A percentile compares a stretch with the other conserved stretches of the same genome.
These are phyloP conservation scores for Glossophaga mutica DNA, from an alignment of 2,797 vertebrate genomes.

Conservation along the genomic window DNA sequence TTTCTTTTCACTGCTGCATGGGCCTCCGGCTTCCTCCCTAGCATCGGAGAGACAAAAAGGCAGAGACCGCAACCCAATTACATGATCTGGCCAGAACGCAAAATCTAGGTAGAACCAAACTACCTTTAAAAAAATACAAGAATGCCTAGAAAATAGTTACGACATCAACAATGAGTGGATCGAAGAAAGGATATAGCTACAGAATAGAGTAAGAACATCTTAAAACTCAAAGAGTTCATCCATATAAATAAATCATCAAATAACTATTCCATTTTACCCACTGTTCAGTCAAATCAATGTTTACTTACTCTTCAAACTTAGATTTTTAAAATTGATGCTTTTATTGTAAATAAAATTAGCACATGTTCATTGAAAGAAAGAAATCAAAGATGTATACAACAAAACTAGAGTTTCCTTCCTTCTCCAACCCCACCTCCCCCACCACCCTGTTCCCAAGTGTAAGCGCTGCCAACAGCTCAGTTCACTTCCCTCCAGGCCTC, in stretches of 20 bases:
- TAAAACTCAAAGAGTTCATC: not conserved
- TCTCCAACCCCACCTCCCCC: not conserved
- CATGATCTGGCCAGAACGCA: not conserved
- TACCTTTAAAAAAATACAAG: not conserved
- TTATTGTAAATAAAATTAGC: not conserved
- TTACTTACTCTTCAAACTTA: not conserved
- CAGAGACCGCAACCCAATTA: not conserved
- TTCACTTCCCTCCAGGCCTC: not conserved
- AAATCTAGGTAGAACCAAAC: not conserved
- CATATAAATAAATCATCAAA: not conserved
- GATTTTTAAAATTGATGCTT: not conserved
- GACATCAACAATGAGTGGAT: not conserved
- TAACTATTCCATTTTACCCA: not conserved
- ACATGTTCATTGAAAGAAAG: not conserved
- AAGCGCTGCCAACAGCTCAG: not conserved
- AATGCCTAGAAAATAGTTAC: not conserved
- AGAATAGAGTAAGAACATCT: not conserved
- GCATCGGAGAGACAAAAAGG: not conserved
- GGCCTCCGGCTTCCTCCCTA: not conserved
- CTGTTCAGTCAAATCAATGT: not conserved
- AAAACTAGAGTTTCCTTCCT: not conserved
- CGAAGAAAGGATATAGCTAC: not conserved
- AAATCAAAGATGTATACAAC: not conserved
- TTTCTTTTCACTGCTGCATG: conserved; percentile 16
- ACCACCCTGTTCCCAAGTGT: not conserved